phyloP scores from a whole-genome alignment of 2,888 invertebrate species.

The Nebria brevicollis region DNA sequence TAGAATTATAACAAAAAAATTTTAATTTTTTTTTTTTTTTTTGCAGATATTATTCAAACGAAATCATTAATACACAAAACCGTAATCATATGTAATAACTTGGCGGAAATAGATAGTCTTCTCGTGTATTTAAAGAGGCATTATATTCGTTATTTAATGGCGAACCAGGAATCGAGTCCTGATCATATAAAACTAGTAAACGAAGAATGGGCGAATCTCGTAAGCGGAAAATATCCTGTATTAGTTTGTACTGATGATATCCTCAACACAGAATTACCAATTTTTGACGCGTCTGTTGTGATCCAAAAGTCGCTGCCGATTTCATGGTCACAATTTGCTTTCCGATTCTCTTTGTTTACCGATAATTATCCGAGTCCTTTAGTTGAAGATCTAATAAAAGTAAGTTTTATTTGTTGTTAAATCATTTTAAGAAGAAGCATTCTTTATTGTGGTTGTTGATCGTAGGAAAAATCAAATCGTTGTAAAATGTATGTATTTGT shows the following conservation, averaged over 20 bases:
- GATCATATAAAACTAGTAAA: conserved; percentile 52
- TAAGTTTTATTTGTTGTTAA: neutral
- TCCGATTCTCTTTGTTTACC: conserved; percentile 74
- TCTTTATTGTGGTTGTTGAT: neutral
- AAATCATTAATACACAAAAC: conserved; percentile 65
- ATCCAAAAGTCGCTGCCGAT: conserved; percentile 78
- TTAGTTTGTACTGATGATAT: conserved; percentile 77
- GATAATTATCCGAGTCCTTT: conserved; percentile 66
- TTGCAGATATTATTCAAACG: conserved; percentile 64
- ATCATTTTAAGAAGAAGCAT: neutral
- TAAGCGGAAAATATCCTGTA: conserved; percentile 65
- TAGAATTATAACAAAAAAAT: no score
- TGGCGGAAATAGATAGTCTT: conserved; percentile 67
- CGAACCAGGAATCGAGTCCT: conserved; percentile 50
- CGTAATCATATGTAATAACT: conserved; percentile 71
- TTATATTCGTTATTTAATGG: conserved; percentile 10
- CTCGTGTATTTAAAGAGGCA: conserved; percentile 49
- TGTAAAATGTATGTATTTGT: conserved; percentile 67
- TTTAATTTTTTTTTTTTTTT: no score
- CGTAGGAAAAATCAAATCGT: conserved; percentile 44
- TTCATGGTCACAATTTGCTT: conserved; percentile 74
- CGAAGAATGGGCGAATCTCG: conserved; percentile 58
- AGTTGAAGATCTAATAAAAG: neutral
- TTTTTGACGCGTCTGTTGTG: conserved; percentile 73
- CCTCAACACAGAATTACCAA: conserved; percentile 68